Percentiles rank a stretch among this genome's conserved stretches.
Evolutionary conservation across 2,113 vertebrate genomes (phyloP).

Genomic region (Ochotona princeps): DNA sequence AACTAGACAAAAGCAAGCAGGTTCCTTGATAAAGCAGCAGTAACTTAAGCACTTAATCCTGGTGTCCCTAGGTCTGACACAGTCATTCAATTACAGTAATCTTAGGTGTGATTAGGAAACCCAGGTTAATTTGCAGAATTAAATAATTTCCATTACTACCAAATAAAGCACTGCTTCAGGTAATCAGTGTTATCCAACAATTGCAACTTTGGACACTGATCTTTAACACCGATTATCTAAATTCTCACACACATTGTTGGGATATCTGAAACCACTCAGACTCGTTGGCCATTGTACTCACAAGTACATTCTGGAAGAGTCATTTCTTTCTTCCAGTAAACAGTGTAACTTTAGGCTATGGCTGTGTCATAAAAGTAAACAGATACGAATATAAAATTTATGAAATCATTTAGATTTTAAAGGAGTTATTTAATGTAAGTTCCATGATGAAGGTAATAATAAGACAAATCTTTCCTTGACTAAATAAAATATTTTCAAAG

Average conservation of each 20-base stretch:
- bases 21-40: not conserved
- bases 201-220: not conserved
- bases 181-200: not conserved
- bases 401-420: not conserved
- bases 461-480: not conserved
- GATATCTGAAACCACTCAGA: not conserved
- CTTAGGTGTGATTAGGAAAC: not conserved
- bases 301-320: not conserved
- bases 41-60: not conserved
- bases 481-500: not conserved
- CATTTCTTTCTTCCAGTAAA: not conserved
- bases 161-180: not conserved
- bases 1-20: conserved; percentile 11
- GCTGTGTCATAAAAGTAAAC: not conserved
- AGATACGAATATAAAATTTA: conserved; percentile 11
- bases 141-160: not conserved
- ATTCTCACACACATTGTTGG: not conserved
- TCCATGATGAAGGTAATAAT: fast-evolving
- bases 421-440: not conserved
- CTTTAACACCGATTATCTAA: not conserved
- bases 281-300: not conserved
- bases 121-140: conserved; percentile 31
- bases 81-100: not conserved
- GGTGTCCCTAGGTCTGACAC: not conserved
- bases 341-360: not conserved